A percentile compares a stretch with the other conserved stretches of the same genome.
Evolutionary conservation across 2,797 vertebrate genomes (phyloP).

Genomic region (Rhodeus uyekii): DNA sequence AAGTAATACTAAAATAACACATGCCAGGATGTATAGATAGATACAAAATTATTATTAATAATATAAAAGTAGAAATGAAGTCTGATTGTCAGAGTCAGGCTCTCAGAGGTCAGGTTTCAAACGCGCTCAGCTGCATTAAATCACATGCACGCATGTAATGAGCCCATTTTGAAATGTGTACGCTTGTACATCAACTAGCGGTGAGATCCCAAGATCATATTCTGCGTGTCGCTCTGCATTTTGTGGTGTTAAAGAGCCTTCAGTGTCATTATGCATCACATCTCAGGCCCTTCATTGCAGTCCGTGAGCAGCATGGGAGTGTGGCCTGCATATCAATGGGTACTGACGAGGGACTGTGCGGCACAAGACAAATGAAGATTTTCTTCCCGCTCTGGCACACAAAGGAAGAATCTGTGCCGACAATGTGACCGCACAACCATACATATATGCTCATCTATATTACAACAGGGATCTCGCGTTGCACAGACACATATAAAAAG

Average conservation of each 20-base stretch:
- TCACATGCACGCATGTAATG: neutral
- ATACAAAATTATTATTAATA: neutral
- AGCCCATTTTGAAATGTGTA: slow-evolving; percentile 6
- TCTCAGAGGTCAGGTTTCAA: neutral
- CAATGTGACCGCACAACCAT: slow-evolving; percentile 60
- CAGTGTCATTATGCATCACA: slow-evolving; percentile 53
- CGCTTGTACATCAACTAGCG: slow-evolving; percentile 33
- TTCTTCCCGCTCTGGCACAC: slow-evolving; percentile 55
- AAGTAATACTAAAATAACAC: neutral
- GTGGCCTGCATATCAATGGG: slow-evolving; percentile 55
- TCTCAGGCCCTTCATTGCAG: slow-evolving; percentile 45
- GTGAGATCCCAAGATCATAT: slow-evolving; percentile 28
- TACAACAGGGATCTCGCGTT: neutral
- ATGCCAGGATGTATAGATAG: neutral
- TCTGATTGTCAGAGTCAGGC: neutral
- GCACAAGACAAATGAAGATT: slow-evolving; percentile 36
- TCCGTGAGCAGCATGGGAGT: slow-evolving; percentile 12
- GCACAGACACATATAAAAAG: neutral
- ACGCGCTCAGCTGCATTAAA: neutral
- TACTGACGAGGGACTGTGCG: neutral
- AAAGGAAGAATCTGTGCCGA: slow-evolving; percentile 65
- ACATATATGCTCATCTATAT: slow-evolving; percentile 7
- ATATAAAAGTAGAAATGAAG: neutral
- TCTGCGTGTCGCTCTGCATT: neutral
- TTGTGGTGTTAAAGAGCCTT: slow-evolving; percentile 40